phyloP scores from a whole-genome alignment of 2,888 invertebrate species.

The Lordiphosa fenestrarum region DNA sequence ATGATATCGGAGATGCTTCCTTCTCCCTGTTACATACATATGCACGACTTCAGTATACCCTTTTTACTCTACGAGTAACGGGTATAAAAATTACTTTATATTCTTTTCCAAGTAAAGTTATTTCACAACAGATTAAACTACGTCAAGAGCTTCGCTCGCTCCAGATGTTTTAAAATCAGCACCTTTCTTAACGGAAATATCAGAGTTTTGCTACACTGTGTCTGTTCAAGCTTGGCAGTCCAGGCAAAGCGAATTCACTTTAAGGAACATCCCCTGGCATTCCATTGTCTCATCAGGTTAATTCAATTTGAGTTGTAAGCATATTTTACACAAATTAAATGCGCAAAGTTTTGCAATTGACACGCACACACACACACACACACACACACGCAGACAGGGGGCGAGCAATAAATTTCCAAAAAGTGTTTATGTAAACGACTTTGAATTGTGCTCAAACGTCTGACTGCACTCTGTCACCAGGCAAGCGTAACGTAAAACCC shows the following conservation, averaged over 20 bases:
- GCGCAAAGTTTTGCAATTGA: conserved; percentile 66
- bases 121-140: too few relatives aligned
- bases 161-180: too few relatives aligned
- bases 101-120: too few relatives aligned
- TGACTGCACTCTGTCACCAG: conserved; percentile 68
- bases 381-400: conserved; percentile 13
- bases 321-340: conserved; percentile 68
- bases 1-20: too few relatives aligned
- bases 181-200: too few relatives aligned
- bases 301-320: conserved; percentile 66
- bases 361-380: conserved; percentile 28
- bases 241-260: conserved; percentile 6
- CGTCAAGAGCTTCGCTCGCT: too few relatives aligned
- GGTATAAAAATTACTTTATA: too few relatives aligned
- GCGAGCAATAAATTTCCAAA: conserved; percentile 60
- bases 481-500: conserved; percentile 69
- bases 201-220: too few relatives aligned
- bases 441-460: conserved; percentile 46
- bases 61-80: too few relatives aligned
- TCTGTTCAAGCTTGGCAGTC: background rate
- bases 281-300: conserved; percentile 60
- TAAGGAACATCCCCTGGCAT: conserved; percentile 22
- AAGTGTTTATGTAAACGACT: conserved; percentile 67
- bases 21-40: too few relatives aligned
- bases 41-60: too few relatives aligned